A percentile compares a stretch with the other conserved stretches of the same genome.
Evolutionary conservation across 2,888 invertebrate genomes (phyloP).

Genomic region (Camptogramma bilineatum): DNA sequence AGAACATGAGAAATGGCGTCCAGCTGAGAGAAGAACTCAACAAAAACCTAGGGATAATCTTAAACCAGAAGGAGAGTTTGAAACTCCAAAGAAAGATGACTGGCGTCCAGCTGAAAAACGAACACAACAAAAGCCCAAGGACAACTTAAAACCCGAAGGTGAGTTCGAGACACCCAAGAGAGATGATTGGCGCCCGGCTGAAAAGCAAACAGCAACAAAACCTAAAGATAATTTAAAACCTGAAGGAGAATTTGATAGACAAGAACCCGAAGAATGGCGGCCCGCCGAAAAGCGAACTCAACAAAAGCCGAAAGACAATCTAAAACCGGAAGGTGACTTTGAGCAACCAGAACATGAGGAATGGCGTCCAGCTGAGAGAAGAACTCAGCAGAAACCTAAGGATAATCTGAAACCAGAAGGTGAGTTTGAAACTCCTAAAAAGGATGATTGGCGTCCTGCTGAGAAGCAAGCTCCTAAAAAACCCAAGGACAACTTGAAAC

Average conservation of each 20-base stretch:
- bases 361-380: slow-evolving; percentile 68
- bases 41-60: slow-evolving; percentile 82
- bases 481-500: slow-evolving; percentile 85
- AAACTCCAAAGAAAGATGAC: slow-evolving; percentile 66
- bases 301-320: slow-evolving; percentile 66
- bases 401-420: slow-evolving; percentile 86
- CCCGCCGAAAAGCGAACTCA: slow-evolving; percentile 52
- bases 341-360: slow-evolving; percentile 61
- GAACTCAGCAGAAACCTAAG: slow-evolving; percentile 42
- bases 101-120: slow-evolving; percentile 53
- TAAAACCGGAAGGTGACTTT: slow-evolving; percentile 84
- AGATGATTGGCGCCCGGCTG: slow-evolving; percentile 59
- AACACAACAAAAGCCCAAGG: slow-evolving; percentile 63
- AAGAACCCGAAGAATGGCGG: slow-evolving; percentile 40
- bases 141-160: slow-evolving; percentile 82
- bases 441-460: slow-evolving; percentile 64
- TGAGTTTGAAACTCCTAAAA: slow-evolving; percentile 76
- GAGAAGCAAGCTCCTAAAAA: slow-evolving; percentile 70
- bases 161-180: slow-evolving; percentile 66
- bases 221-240: slow-evolving; percentile 84
- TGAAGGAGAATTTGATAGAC: slow-evolving; percentile 80
- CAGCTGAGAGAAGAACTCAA: slow-evolving; percentile 69
- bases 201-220: slow-evolving; percentile 47
- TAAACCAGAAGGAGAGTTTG: slow-evolving; percentile 84
- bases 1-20: slow-evolving; percentile 70